Base-by-base conservation (phyloP, 1,140 invertebrate genomes). In the Drosophila lowei region DNA sequence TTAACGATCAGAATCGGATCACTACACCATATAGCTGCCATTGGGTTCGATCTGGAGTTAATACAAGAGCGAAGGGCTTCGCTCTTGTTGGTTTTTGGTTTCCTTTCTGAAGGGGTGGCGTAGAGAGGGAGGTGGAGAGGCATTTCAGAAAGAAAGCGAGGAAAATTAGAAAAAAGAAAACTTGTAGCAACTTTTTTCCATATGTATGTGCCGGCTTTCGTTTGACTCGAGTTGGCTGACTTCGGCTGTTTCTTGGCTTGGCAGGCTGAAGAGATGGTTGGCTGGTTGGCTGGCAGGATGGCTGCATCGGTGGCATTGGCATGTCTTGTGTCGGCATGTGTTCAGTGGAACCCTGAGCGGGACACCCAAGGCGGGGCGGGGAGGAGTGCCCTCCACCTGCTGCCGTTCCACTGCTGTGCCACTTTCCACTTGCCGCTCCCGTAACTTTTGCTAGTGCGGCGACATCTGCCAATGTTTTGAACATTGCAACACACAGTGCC, bases 401-500 rank as follows among this genome's bases (percentile, higher is more conserved):
- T 55, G 23, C 34, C 47, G 50, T 68, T 64, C 65, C 64, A 68
- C 50, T 68, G 30, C 50, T 48, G 50, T 68, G 50, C 65, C 50
- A 68, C 63, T 68, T 68, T 68, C 65, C 65, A 68, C 59, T 71
- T 71, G 64, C 53, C 25, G 56, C 54, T 48, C 74, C 77, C 50
- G 68, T 81, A 86, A 85, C 81, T 85, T 85, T 85, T 86, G 77
- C 65, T 85, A 75, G 77, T 80, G 81, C 81, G 81, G 81, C 81
- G 81, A 85, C 81, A 85, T 85, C 81, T 85, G 81, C 81, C 81
- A 85, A 85, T 85, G 81, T 85, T 86, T 85, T 86, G 65, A 85
- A 85, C 81, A 85, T 86, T 86, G 77, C 81, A 80, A 59, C 62
- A 85, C 77, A 76, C 68, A 76, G 28, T 28, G 28, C 28, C 7